Base-by-base conservation (phyloP, 2,113 vertebrate species). In the Columba janthina region DNA sequence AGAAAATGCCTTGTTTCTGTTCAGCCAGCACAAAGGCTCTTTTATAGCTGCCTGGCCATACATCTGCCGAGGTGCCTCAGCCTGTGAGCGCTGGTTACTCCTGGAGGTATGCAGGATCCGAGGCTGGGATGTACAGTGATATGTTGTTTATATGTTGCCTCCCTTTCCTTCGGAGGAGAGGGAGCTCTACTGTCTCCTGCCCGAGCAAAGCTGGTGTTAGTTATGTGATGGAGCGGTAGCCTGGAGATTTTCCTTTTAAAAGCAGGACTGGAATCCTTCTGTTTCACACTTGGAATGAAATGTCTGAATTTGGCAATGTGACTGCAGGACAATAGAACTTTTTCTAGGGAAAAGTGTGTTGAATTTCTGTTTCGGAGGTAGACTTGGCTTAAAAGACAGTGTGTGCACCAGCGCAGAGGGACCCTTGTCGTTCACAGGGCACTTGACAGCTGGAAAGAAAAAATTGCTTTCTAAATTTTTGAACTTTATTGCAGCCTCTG, bases 1-100 rank as follows among this genome's bases (percentile, higher is more conserved):
- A 97, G 94, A 96, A 96, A 95, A 94, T 90, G 89, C 94, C 96
- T 96, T 96, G 91, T 97, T 98, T 44, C 93, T 90, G 6, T 70
- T 67, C 91, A 72, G 81, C 66, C 67, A 21, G 95, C 91, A 97
- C 97, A 98, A 97, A 97, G 96, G 85, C 85, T 85, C 81, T 93
- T 97, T 97, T 97, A 96, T 97, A 67, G 79, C 85, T 54, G 61
- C 87, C 80, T 85, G 74, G 71, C 82, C 69, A 44, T 96, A 92
- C 93, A 90, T 95, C 94, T 97, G 97, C 92, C 38, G 76, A 96
- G 92, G 92, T 93, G 93, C 88, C 95, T 74, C 91, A 92, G 81
- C 79, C 88, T 93, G 90, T 86, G 88, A 88, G 94, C 85, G 4
- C 86, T 92, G 89, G 28, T 85, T 78, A 2, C 92, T 89, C 93